Evolutionary conservation across 1,140 invertebrate species (phyloP).

Genomic region (Subanguina moxae): DNA sequence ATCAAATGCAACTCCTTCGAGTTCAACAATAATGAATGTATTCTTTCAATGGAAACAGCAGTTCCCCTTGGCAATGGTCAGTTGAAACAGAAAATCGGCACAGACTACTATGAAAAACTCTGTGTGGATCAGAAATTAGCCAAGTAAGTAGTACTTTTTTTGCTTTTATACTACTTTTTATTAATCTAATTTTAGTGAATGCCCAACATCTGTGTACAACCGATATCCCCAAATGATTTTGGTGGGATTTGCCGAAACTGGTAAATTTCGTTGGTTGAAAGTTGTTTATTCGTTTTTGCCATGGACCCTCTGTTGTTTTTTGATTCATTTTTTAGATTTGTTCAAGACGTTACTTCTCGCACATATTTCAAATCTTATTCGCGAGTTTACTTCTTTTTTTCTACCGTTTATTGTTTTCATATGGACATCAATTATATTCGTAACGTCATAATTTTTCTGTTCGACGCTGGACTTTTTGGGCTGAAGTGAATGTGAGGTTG

Average conservation of each 20-base stretch:
- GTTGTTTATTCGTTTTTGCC: too few relatives aligned
- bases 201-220: conserved; percentile 42
- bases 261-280: too few relatives aligned
- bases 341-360: too few relatives aligned
- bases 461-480: too few relatives aligned
- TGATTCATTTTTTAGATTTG: too few relatives aligned
- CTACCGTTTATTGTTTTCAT: too few relatives aligned
- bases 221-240: conserved; percentile 59
- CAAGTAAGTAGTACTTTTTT: conserved; percentile 30
- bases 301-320: too few relatives aligned
- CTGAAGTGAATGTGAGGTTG: too few relatives aligned
- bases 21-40: conserved; percentile 37
- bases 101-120: conserved; percentile 56
- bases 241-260: conserved; percentile 57
- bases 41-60: conserved; percentile 51
- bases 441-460: too few relatives aligned
- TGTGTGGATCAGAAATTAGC: conserved; percentile 51
- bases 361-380: too few relatives aligned
- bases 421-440: too few relatives aligned
- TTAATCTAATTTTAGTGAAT: conserved; percentile 42
- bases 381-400: too few relatives aligned
- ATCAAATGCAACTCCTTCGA: conserved; percentile 56
- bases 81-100: conserved; percentile 42
- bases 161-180: conserved; percentile 9
- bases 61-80: conserved; percentile 58